phyloP scores from a whole-genome alignment of 2,888 invertebrate genomes.

The Cataglyphis rosenhaueri region DNA sequence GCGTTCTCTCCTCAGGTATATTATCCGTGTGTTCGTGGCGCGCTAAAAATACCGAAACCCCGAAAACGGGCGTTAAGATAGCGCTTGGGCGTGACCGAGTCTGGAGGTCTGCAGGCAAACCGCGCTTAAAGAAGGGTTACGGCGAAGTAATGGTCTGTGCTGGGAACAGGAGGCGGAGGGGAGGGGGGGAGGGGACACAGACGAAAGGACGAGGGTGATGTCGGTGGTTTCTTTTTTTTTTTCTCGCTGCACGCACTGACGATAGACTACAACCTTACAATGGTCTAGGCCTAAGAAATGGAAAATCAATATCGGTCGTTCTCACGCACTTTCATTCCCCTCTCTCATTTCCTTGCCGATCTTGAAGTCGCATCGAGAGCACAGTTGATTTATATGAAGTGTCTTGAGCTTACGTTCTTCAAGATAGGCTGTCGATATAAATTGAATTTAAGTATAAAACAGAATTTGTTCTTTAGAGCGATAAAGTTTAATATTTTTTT shows the following conservation, averaged over 20 bases:
- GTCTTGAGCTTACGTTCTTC: background rate
- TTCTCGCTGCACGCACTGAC: slow-evolving; percentile 64
- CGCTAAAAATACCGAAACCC: slow-evolving; percentile 77
- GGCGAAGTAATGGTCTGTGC: slow-evolving; percentile 75
- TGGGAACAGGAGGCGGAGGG: slow-evolving; percentile 44
- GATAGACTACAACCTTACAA: slow-evolving; percentile 62
- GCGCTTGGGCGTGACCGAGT: slow-evolving; percentile 78
- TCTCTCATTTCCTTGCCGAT: slow-evolving; percentile 28
- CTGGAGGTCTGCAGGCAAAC: slow-evolving; percentile 70
- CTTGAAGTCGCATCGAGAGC: background rate
- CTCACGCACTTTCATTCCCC: slow-evolving; percentile 54
- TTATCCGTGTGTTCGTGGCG: slow-evolving; percentile 69
- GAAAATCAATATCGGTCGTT: slow-evolving; percentile 73
- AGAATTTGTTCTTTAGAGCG: slow-evolving; percentile 49
- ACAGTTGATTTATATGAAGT: background rate
- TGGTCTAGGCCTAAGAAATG: slow-evolving; percentile 70
- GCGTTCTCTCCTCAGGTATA: slow-evolving; percentile 71
- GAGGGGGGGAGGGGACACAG: slow-evolving; percentile 44
- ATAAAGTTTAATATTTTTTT: slow-evolving; percentile 1
- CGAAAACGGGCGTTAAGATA: slow-evolving; percentile 78
- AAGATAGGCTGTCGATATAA: slow-evolving; percentile 4
- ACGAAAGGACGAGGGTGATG: slow-evolving; percentile 49
- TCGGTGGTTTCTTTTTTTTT: slow-evolving; percentile 52
- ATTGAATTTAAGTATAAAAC: slow-evolving; percentile 51
- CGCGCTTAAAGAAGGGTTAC: slow-evolving; percentile 78